Conservation (phyloP, 2,888 invertebrate species). For the Apantesis nais region DNA sequence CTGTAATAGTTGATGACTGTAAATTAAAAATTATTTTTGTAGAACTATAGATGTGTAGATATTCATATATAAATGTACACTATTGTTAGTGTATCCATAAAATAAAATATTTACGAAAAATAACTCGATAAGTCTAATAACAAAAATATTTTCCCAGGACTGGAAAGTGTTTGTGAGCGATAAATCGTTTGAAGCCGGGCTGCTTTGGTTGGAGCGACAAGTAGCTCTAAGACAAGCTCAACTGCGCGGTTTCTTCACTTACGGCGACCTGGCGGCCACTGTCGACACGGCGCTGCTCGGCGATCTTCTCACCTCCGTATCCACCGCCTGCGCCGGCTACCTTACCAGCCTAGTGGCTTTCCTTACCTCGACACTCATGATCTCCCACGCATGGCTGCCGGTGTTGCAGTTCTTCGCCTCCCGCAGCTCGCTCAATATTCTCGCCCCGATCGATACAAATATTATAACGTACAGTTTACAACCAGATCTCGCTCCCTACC, state of each 20-base stretch:
- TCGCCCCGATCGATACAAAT: constrained; percentile 43
- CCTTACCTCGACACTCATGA: constrained; percentile 57
- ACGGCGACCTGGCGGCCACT: constrained; percentile 89
- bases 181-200: constrained; percentile 90
- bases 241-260: constrained; percentile 92
- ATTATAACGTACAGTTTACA: constrained; percentile 42
- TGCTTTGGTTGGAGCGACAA: constrained; percentile 88
- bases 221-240: constrained; percentile 91
- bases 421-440: constrained; percentile 25
- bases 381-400: constrained; percentile 48
- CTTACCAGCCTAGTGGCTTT: constrained; percentile 49
- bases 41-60: too few species aligned
- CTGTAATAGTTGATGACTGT: too few species aligned
- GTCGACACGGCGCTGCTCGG: constrained; percentile 75
- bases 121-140: not conserved
- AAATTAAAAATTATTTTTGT: too few species aligned
- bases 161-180: constrained; percentile 94
- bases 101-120: too few species aligned
- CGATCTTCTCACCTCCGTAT: constrained; percentile 43
- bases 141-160: constrained; percentile 81
- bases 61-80: not conserved
- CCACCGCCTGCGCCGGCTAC: constrained; percentile 48
- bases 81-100: not conserved
- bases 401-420: constrained; percentile 39
- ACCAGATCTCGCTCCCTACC: constrained; percentile 35